Evolutionary conservation across 2,888 invertebrate genomes (phyloP).

Genomic region (Balanococcus diminutus): DNA sequence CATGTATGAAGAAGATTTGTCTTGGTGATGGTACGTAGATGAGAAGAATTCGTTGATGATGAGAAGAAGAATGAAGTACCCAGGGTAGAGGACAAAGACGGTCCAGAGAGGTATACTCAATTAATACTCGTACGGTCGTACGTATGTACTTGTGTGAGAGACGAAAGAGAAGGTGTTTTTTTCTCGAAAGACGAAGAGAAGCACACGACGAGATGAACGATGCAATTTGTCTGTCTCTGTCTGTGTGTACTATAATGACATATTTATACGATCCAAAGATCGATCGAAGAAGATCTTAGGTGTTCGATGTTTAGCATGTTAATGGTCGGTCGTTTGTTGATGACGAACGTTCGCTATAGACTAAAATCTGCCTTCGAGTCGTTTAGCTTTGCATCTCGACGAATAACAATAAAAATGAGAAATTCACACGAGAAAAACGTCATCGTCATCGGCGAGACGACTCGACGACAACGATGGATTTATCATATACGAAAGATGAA

Average conservation of each 20-base stretch:
- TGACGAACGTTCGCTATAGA: not conserved
- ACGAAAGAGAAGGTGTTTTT: not conserved
- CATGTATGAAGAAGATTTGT: not conserved
- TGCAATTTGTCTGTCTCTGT: not conserved
- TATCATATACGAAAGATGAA: not conserved
- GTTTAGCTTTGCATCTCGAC: not conserved
- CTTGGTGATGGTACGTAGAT: not conserved
- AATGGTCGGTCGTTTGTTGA: not conserved
- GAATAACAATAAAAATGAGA: not conserved
- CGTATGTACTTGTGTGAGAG: not conserved
- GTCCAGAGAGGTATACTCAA: not conserved
- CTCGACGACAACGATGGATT: not conserved
- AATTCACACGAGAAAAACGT: slow-evolving; percentile 8
- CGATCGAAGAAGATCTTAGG: not conserved
- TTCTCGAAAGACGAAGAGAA: too few species aligned
- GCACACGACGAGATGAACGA: not conserved
- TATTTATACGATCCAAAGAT: not conserved
- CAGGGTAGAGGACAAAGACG: not conserved
- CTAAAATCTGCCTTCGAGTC: not conserved
- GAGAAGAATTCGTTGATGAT: not conserved
- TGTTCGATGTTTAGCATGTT: not conserved
- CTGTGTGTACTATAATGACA: not conserved
- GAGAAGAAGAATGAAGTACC: not conserved
- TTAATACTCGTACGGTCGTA: not conserved
- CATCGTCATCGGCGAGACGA: not conserved